Base-by-base conservation (phyloP, 2,113 vertebrate species). In the Pongo abelii region DNA sequence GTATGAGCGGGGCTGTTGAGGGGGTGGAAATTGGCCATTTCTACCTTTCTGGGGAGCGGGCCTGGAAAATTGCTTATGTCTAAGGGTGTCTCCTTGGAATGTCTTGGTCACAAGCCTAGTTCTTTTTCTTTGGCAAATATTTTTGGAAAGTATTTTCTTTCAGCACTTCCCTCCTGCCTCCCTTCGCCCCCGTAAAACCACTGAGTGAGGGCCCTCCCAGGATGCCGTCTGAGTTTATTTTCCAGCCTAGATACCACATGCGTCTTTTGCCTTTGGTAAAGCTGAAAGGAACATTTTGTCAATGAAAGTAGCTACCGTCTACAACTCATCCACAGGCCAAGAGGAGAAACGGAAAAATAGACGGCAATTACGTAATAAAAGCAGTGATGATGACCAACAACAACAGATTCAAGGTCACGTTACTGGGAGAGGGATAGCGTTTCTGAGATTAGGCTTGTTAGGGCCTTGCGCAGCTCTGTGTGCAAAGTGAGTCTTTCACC, bases 121-220 rank as follows among this genome's bases (percentile, higher is more conserved):
- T 59, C 89, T 91, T 95, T 91, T 90, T 67, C 55, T 96, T 93
- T 89, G 84, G 69, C 93, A 92, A 92, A 95, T 97, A 94, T 93
- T 98, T 97, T 98, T 95, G 92, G 96, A 98, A 98, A 94, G 96
- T 74, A 38, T 84, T 90, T 89, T 55, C 69, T 86, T 91, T 74
- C 86, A 50, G 40, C 84, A 32, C 87, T 93, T 50, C 32, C 32
- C 16, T 59, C 93, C 74, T 79, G 96, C 57, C 14, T 35, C 30
- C 13, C 30, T 94, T 83, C 50, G 88, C 69, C 43, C 67, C 27
- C 48, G 4, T 80, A 64, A 95, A 93, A 79, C 94, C 95, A 70
- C 92, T 27, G 57, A 85, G 67, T 35, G 2, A 1, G n/a, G 27
- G n/a, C 64, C 90, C 64, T 81, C 87, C 77, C 96, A 61, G 74